Evolutionary conservation across 2,797 vertebrate genomes (phyloP).

Genomic region (Menidia menidia): DNA sequence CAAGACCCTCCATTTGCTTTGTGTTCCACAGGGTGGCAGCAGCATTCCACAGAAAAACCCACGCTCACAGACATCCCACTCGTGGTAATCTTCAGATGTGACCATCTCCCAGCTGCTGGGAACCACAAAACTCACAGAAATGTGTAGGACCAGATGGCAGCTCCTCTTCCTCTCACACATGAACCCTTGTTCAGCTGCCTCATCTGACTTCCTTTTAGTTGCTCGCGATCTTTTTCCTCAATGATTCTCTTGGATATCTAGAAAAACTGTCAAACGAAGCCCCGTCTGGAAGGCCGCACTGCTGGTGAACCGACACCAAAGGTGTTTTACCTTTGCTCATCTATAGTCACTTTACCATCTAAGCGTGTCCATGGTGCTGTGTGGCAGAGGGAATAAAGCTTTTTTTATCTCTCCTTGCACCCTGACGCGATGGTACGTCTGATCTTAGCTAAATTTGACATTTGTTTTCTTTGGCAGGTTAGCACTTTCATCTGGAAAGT

Average conservation of each 20-base stretch:
- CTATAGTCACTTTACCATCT: no score
- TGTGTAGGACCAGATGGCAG: not conserved
- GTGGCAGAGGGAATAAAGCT: no score
- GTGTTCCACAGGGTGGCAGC: constrained; percentile 65
- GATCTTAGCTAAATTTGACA: not conserved
- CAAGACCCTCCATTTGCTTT: not conserved
- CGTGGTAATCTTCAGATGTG: not conserved
- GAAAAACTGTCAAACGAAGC: not conserved
- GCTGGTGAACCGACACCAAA: constrained; percentile 5
- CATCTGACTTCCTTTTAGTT: not conserved
- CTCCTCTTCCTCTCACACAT: not conserved
- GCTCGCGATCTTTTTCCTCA: not conserved
- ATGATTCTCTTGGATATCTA: not conserved
- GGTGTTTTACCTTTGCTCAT: constrained; percentile 1
- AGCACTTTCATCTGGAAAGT: not conserved
- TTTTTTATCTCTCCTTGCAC: no score
- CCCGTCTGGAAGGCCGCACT: not conserved
- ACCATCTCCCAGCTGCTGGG: constrained; percentile 9
- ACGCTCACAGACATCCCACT: not conserved
- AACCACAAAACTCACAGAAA: not conserved
- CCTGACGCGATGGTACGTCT: not conserved
- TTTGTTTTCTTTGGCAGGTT: constrained; percentile 10
- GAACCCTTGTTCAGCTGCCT: constrained; percentile 1
- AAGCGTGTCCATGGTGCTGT: no score
- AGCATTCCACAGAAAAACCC: constrained; percentile 41